A percentile compares a stretch with the other conserved stretches of the same genome.
Evolutionary conservation across 2,888 invertebrate species (phyloP).

Genomic region (Idaea biselata): DNA sequence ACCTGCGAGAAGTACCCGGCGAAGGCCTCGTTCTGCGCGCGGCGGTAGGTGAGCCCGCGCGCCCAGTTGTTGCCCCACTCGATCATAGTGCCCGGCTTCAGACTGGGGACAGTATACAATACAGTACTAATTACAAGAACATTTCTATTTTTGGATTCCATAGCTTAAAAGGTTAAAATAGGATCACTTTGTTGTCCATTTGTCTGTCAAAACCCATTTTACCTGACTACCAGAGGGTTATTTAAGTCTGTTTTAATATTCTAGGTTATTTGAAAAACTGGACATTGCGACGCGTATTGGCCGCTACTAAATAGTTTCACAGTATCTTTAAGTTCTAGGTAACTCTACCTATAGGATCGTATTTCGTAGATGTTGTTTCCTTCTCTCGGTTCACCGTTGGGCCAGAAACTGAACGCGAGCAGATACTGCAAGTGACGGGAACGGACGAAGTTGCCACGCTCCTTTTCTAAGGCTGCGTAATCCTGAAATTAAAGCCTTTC

Average conservation of each 20-base stretch:
- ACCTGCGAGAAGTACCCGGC: constrained; percentile 99
- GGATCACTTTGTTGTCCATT: too few relatives aligned
- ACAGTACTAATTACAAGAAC: not conserved
- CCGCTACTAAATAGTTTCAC: too few relatives aligned
- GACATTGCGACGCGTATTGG: too few relatives aligned
- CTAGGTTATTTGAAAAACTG: too few relatives aligned
- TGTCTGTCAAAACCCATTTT: too few relatives aligned
- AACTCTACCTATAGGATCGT: constrained; percentile 82
- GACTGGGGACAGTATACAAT: constrained; percentile 66
- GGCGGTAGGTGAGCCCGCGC: constrained; percentile 93
- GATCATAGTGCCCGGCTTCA: constrained; percentile 99
- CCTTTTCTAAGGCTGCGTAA: constrained; percentile 85
- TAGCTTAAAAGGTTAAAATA: too few relatives aligned
- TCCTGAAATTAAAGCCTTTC: constrained; percentile 72
- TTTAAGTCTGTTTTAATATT: too few relatives aligned
- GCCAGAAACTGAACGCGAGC: constrained; percentile 98
- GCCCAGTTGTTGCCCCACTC: constrained; percentile 99
- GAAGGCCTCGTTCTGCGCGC: constrained; percentile 96
- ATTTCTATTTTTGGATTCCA: too few relatives aligned
- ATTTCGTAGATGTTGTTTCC: constrained; percentile 96
- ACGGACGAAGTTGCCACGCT: constrained; percentile 88
- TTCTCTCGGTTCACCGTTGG: constrained; percentile 86
- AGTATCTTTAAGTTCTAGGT: too few relatives aligned
- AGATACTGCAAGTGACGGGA: constrained; percentile 96
- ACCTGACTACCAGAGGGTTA: too few relatives aligned